Percentiles rank a stretch among this genome's conserved stretches.
Conservation (phyloP, 2,888 invertebrate species). For the Pelosia muscerda region DNA sequence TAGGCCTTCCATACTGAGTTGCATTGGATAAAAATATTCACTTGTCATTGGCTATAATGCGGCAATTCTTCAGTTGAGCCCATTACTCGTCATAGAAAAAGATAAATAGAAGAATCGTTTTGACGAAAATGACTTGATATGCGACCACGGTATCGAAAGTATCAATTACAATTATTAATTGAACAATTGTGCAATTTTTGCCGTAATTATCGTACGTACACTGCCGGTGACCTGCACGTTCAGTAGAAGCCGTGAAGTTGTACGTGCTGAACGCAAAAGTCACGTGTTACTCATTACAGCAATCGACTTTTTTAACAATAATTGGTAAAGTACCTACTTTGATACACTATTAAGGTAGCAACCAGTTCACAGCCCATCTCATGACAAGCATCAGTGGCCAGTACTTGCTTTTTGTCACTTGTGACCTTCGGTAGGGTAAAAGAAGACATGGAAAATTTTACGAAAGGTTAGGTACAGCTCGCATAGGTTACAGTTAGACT, state of each 20-base stretch:
- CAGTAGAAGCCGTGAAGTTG: not conserved
- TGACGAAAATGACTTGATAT: no score
- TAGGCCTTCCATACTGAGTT: no score
- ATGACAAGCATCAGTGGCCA: no score
- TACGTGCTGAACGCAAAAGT: not conserved
- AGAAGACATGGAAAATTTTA: no score
- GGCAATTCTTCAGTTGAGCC: no score
- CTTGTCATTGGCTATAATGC: no score
- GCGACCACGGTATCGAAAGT: not conserved
- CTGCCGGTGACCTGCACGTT: conserved; percentile 5
- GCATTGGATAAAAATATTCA: no score
- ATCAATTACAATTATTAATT: not conserved
- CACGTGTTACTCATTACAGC: conserved; percentile 11
- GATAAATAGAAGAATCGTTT: not conserved
- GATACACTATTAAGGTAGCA: not conserved
- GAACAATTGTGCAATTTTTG: not conserved
- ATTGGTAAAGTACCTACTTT: not conserved
- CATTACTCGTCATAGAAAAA: no score
- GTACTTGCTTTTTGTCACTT: not conserved
- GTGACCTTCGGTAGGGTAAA: no score
- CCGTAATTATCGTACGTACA: not conserved
- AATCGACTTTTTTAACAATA: conserved; percentile 5
- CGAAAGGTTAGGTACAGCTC: no score
- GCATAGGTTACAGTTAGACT: no score
- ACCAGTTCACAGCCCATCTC: not conserved